phyloP scores from a whole-genome alignment of 2,888 invertebrate genomes.

The Rhagonycha lutea region DNA sequence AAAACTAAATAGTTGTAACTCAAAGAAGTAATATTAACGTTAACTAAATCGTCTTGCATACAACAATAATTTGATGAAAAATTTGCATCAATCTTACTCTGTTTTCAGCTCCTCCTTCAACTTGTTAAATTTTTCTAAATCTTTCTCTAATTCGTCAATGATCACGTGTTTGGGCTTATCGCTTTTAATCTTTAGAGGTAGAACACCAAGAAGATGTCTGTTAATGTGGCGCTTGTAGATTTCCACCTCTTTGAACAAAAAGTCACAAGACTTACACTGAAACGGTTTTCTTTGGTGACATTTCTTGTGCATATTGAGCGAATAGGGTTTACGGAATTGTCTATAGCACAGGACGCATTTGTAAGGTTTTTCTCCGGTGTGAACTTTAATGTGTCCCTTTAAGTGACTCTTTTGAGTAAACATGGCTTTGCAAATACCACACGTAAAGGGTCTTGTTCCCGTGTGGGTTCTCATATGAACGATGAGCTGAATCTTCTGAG shows the following conservation, averaged over 20 bases:
- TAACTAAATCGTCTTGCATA: neutral
- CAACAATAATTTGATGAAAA: neutral
- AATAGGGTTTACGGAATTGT: slow-evolving; percentile 17
- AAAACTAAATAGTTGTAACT: neutral
- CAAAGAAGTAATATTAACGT: neutral
- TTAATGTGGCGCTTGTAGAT: neutral
- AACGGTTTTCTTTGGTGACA: slow-evolving; percentile 7
- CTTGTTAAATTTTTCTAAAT: neutral
- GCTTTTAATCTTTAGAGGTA: neutral
- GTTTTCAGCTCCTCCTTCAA: neutral
- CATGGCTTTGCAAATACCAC: slow-evolving; percentile 24
- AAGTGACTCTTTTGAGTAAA: slow-evolving; percentile 16
- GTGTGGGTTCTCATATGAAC: slow-evolving; percentile 45
- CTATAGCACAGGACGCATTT: slow-evolving; percentile 39
- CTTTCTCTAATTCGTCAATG: neutral
- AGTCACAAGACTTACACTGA: slow-evolving; percentile 6
- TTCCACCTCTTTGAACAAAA: neutral
- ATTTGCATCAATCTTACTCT: neutral
- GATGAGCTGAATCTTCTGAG: slow-evolving; percentile 40
- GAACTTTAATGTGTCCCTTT: slow-evolving; percentile 34
- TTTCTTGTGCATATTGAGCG: slow-evolving; percentile 1
- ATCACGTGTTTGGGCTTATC: neutral
- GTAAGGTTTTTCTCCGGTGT: slow-evolving; percentile 42
- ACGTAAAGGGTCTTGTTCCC: slow-evolving; percentile 33
- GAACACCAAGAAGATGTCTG: neutral